Evolutionary conservation across 23 tunicate species (phyloP), one percentile per base, ranked within the genome.

Genomic region (Styela clava): DNA sequence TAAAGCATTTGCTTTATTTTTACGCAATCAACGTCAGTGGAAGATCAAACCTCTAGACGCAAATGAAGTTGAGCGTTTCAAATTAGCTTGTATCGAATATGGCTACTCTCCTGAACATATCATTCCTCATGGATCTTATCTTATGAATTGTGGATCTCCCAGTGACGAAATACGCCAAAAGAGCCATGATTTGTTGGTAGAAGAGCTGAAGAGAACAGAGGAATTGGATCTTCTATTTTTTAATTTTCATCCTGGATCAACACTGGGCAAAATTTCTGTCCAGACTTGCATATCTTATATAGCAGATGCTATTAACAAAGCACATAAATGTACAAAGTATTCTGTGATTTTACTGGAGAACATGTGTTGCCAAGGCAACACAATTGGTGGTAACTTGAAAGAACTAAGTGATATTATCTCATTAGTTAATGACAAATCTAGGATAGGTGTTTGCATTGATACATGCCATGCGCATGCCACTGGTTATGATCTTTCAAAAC

Each of bases 281-380:
- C 30, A 51, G 18, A 28, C 35, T 24, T 76, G 81, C 33, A 26
- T 76, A 24, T 24, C 81, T 52, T 35, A 35, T 35, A 76, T 76
- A 0, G 81, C 81, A 44, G 64, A 76, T 21, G 81, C 81, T 12
- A 76, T 76, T 16, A 76, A 76, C 64, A 52, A 76, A 0, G 81
- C 81, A 74, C 79, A 74, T 52, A 30, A 32, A 22, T 51, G 27
- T 12, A 76, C 81, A 12, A 76, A 44, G 29, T 76, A 76, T 76
- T 68, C 26, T 76, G 26, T 76, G 30, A 56, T 26, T 20, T 2
- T 76, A 21, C 81, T 76, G 63, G 81, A 76, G 29, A 76, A 76
- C 65, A 76, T 76, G 81, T 35, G 81, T 37, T 76, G 81, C 26
- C 81, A 76, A 76, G 81, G 81, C 21, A 76, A 76, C 24, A 76